Conservation (phyloP, 2,797 vertebrate species). For the Chelon labrosus region DNA sequence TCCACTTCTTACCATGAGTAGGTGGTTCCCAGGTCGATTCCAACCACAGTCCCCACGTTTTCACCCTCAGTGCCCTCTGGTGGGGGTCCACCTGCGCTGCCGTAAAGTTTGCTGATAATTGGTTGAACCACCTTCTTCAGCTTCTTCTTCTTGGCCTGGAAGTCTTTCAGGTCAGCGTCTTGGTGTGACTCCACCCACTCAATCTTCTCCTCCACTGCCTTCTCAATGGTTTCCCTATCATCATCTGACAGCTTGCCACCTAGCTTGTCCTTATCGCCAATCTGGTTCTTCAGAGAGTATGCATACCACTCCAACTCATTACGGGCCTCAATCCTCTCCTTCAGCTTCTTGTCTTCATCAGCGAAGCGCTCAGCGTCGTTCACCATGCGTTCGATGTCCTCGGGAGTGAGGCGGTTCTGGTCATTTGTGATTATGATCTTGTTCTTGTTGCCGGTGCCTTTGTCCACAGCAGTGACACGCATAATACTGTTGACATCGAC, state of each 20-base stretch:
- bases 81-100: conserved; percentile 89
- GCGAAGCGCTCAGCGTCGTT: conserved; percentile 95
- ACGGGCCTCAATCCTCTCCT: conserved; percentile 93
- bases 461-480: conserved; percentile 94
- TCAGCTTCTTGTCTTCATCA: conserved; percentile 95
- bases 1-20: conserved; percentile 90
- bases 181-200: conserved; percentile 98
- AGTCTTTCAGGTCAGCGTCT: conserved; percentile 93
- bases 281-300: conserved; percentile 97
- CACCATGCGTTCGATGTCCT: conserved; percentile 97
- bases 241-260: conserved; percentile 95
- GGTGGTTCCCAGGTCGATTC: conserved; percentile 94
- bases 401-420: conserved; percentile 93
- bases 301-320: conserved; percentile 97
- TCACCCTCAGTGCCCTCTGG: conserved; percentile 88
- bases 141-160: conserved; percentile 97
- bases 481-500: conserved; percentile 96
- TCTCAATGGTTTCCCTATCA: conserved; percentile 96
- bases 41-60: conserved; percentile 89
- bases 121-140: conserved; percentile 96
- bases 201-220: conserved; percentile 96
- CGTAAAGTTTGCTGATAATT: conserved; percentile 96
- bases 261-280: conserved; percentile 97
- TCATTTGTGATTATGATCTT: conserved; percentile 99
- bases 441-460: conserved; percentile 97